Evolutionary conservation across 2,113 vertebrate genomes (phyloP).

Genomic region (Boulengeromyrus knoepffleri): DNA sequence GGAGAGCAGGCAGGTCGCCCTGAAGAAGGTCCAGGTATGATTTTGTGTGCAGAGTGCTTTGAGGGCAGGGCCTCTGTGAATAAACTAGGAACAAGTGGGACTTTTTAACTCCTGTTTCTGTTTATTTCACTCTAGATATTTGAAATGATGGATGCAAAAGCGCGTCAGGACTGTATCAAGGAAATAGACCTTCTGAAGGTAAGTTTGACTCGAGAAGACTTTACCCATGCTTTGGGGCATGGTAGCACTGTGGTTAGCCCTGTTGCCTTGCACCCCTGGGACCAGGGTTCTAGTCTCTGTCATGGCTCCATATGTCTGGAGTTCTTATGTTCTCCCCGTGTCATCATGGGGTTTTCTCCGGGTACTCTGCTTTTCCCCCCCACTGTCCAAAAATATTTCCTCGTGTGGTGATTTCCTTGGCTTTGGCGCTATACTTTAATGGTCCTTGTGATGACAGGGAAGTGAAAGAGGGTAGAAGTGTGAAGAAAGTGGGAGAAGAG

Average conservation of each 20-base stretch:
- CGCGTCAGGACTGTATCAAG: slow-evolving; percentile 87
- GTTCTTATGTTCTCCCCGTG: neutral
- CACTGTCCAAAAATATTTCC: neutral
- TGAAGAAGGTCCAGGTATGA: slow-evolving; percentile 91
- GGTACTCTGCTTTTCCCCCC: neutral
- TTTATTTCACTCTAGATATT: slow-evolving; percentile 66
- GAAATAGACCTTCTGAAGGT: slow-evolving; percentile 92
- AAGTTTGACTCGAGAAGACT: slow-evolving; percentile 26
- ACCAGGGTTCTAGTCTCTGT: neutral
- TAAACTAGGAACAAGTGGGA: neutral
- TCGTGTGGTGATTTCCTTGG: neutral
- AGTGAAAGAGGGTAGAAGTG: neutral
- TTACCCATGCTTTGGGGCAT: neutral
- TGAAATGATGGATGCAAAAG: slow-evolving; percentile 94
- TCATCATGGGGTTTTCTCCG: neutral
- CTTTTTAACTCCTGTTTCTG: neutral
- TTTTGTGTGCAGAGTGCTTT: neutral
- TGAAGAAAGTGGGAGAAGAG: neutral
- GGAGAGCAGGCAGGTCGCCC: slow-evolving; percentile 77
- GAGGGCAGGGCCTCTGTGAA: neutral
- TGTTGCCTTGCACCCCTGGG: neutral
- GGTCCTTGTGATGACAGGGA: neutral
- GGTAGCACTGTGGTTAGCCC: neutral
- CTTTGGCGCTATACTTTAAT: neutral
- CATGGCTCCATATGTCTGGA: neutral